These are phyloP conservation scores for Amphipoea lucens DNA, from an alignment of 2,888 invertebrate genomes.

Conservation along the genomic window DNA sequence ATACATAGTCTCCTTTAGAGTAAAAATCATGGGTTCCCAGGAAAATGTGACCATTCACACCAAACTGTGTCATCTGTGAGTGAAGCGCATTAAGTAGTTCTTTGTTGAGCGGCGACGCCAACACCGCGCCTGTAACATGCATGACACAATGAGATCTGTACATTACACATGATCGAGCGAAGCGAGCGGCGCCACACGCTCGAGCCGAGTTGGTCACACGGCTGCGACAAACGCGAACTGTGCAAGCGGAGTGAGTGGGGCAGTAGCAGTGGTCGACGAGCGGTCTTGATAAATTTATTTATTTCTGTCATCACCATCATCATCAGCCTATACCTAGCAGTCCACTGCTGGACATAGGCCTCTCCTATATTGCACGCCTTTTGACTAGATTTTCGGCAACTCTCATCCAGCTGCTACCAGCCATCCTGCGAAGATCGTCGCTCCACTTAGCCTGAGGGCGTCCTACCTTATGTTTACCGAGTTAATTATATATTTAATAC, in stretches of 20 bases:
- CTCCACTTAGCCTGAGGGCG: no score
- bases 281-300: neutral
- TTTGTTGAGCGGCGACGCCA: conserved; percentile 34
- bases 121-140: conserved; percentile 39
- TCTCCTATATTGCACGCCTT: no score
- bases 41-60: conserved; percentile 14
- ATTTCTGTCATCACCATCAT: neutral
- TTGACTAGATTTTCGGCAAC: no score
- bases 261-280: neutral
- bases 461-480: no score
- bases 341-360: no score
- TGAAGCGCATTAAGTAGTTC: conserved; percentile 4
- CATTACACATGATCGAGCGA: no score
- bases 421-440: no score
- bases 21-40: conserved; percentile 42
- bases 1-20: conserved; percentile 39
- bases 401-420: no score
- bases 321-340: no score
- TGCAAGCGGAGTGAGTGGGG: neutral
- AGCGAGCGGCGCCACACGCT: neutral
- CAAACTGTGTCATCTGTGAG: neutral
- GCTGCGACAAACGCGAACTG: neutral
- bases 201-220: neutral
- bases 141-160: neutral
- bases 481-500: no score